phyloP scores from a whole-genome alignment of 2,888 invertebrate species.

The Platycheirus albimanus region DNA sequence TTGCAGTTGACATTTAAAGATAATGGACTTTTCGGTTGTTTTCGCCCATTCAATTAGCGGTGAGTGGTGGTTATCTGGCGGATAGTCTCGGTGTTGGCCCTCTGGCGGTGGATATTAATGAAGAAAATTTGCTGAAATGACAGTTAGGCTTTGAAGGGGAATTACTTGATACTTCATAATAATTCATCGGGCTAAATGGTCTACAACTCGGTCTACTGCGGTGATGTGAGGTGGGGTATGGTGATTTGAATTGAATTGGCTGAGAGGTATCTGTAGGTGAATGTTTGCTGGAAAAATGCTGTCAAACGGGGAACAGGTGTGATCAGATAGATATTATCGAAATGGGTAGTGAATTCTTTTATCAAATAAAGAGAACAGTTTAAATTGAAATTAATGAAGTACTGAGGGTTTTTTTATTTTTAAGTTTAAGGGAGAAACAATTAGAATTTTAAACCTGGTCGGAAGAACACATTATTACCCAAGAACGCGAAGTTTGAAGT shows the following conservation, averaged over 20 bases:
- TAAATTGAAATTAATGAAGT: too few species aligned
- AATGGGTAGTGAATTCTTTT: slow-evolving; percentile 18
- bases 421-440: too few species aligned
- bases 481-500: too few species aligned
- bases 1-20: slow-evolving; percentile 73
- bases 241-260: slow-evolving; percentile 20
- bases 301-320: slow-evolving; percentile 10
- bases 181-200: slow-evolving; percentile 50
- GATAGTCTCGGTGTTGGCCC: slow-evolving; percentile 31
- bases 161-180: slow-evolving; percentile 49
- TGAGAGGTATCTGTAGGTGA: slow-evolving; percentile 12
- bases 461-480: too few species aligned
- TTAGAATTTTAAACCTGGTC: too few species aligned
- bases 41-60: slow-evolving; percentile 72
- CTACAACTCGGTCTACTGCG: slow-evolving; percentile 8
- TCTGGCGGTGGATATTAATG: slow-evolving; percentile 52
- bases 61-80: slow-evolving; percentile 46
- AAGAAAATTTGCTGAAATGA: slow-evolving; percentile 62
- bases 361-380: too few species aligned
- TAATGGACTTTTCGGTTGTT: slow-evolving; percentile 73
- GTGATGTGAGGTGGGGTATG: not conserved
- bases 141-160: slow-evolving; percentile 69
- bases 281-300: not conserved
- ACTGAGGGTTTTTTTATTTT: too few species aligned
- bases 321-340: slow-evolving; percentile 26